Evolutionary conservation across 1,140 invertebrate species (phyloP).

Genomic region (Aporrectodea caliginosa): DNA sequence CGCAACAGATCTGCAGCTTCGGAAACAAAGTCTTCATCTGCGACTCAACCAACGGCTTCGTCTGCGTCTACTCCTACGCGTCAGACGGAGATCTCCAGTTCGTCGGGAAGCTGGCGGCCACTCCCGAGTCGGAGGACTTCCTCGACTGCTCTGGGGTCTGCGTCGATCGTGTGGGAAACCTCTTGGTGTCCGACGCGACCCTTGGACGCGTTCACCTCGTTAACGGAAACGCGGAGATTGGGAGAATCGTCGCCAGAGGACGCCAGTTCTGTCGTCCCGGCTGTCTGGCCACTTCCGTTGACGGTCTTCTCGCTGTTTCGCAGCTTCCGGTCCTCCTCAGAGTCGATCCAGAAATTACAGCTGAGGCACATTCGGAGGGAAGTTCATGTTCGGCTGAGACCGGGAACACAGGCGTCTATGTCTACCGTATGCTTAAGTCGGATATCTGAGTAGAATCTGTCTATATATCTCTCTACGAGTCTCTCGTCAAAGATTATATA

Average conservation of each 20-base stretch:
- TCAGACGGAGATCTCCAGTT: constrained; percentile 21
- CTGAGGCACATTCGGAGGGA: not conserved
- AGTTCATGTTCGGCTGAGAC: not conserved
- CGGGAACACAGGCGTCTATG: not conserved
- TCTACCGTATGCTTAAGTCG: not conserved
- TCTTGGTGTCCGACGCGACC: constrained; percentile 15
- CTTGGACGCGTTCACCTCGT: constrained; percentile 12
- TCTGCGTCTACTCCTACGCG: constrained; percentile 15
- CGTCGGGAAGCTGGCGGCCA: constrained; percentile 12
- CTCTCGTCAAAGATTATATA: no score
- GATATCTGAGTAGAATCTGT: no score
- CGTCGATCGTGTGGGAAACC: constrained; percentile 17
- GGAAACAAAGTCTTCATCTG: constrained; percentile 23
- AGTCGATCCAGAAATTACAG: constrained; percentile 16
- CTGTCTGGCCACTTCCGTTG: constrained; percentile 6
- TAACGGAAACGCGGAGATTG: constrained; percentile 12
- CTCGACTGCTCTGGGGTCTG: constrained; percentile 20
- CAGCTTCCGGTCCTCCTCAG: constrained; percentile 12
- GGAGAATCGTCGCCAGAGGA: not conserved
- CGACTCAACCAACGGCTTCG: constrained; percentile 15
- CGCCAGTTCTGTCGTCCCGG: constrained; percentile 8
- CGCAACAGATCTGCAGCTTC: constrained; percentile 6
- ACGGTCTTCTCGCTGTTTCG: constrained; percentile 13
- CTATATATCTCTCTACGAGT: no score
- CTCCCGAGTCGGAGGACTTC: constrained; percentile 6